These are phyloP conservation scores for Sarcoramphus papa DNA, from an alignment of 2,797 vertebrate genomes.

Conservation along the genomic window DNA sequence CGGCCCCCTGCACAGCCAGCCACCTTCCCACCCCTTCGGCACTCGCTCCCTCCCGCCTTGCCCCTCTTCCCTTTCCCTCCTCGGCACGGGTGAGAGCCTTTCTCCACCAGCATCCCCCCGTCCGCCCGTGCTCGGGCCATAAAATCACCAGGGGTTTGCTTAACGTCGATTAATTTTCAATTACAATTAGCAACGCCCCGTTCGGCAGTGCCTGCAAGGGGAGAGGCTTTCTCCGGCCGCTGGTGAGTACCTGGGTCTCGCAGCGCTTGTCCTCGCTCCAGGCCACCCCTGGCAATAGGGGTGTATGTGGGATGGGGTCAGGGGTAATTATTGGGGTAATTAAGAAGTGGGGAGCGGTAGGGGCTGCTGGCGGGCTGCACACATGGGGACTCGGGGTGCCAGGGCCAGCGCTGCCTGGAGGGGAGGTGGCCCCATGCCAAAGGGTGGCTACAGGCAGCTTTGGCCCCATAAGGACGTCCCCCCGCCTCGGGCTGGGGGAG, in stretches of 20 bases:
- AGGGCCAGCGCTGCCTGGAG: accelerated
- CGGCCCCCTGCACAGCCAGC: constrained; percentile 63
- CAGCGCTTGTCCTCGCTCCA: neutral
- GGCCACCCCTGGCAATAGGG: neutral
- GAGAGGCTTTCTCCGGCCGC: neutral
- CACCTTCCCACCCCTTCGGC: constrained; percentile 19
- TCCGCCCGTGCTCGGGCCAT: neutral
- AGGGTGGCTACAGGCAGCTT: neutral
- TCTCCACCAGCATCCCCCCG: neutral
- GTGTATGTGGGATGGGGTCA: neutral
- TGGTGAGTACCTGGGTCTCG: constrained; percentile 15
- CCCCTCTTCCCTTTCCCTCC: neutral
- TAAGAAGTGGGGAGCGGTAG: neutral
- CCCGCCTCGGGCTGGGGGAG: neutral
- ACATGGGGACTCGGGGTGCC: accelerated
- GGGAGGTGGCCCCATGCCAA: neutral
- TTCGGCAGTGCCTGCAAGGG: neutral
- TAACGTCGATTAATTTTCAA: neutral
- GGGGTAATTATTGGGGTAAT: neutral
- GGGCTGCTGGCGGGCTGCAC: accelerated
- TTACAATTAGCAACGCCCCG: neutral
- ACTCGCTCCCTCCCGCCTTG: neutral
- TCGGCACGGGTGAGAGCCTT: neutral
- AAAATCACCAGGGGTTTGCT: neutral
- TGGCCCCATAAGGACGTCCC: accelerated